Percentiles rank a stretch among this genome's conserved stretches.
Conservation (phyloP, 2,113 vertebrate species). For the Eira barbara region DNA sequence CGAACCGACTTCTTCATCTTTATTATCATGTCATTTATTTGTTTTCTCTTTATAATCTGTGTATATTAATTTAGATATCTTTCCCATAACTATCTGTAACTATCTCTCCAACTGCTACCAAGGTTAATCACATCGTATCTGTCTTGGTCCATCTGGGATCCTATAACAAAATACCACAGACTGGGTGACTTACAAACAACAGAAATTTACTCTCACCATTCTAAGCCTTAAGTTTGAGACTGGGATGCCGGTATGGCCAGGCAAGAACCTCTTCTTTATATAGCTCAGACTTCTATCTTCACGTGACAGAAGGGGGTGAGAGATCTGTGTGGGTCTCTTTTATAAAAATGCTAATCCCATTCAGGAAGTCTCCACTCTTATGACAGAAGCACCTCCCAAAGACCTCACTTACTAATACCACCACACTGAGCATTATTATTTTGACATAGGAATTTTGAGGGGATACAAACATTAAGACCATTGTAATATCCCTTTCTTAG, state of each 20-base stretch:
- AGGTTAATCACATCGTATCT: not conserved
- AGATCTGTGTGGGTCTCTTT: not conserved
- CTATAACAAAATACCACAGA: no score
- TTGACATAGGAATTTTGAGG: not conserved
- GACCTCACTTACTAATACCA: not conserved
- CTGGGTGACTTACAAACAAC: no score
- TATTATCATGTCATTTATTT: not conserved
- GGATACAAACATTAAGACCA: not conserved
- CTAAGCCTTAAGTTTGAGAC: not conserved
- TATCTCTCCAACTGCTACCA: not conserved
- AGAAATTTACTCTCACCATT: no score
- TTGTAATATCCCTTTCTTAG: not conserved
- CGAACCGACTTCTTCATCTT: not conserved
- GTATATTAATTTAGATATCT: no score
- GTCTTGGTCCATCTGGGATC: no score
- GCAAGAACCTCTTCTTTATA: not conserved
- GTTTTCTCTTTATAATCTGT: no score
- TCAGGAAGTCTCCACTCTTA: not conserved
- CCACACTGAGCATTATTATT: not conserved
- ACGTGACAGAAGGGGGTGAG: not conserved
- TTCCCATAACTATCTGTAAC: not conserved
- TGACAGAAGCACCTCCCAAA: not conserved
- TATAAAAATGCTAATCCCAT: not conserved
- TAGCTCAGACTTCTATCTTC: not conserved
- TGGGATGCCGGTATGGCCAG: no score